Conservation (phyloP, 1,140 invertebrate species). For the Danaus melanippus region DNA sequence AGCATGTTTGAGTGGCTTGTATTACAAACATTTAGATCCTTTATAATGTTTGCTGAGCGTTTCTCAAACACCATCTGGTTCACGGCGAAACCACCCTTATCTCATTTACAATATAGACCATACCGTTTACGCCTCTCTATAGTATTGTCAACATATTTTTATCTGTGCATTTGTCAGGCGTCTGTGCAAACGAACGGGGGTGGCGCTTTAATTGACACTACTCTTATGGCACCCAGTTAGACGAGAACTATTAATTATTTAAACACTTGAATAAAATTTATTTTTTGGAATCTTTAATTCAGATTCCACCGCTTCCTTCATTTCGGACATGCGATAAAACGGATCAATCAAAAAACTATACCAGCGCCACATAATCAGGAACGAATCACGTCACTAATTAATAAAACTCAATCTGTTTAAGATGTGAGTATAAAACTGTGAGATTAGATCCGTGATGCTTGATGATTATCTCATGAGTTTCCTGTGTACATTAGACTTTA, state of each 20-base stretch:
- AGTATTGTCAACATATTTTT: conserved; percentile 51
- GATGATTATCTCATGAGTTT: too few relatives aligned
- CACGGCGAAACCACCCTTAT: conserved; percentile 12
- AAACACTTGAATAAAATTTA: conserved; percentile 15
- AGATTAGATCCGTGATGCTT: too few relatives aligned
- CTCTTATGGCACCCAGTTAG: conserved; percentile 17
- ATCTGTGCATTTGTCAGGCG: conserved; percentile 48
- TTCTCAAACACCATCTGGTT: conserved; percentile 27
- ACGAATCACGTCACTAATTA: conserved; percentile 40
- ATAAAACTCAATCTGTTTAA: too few relatives aligned
- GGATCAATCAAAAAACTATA: too few relatives aligned
- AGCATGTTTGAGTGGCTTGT: conserved; percentile 34
- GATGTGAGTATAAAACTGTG: too few relatives aligned
- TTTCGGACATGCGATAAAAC: too few relatives aligned
- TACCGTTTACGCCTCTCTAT: too few relatives aligned
- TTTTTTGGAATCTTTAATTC: too few relatives aligned
- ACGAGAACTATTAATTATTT: conserved; percentile 5
- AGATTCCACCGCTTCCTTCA: too few relatives aligned
- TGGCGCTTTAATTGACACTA: conserved; percentile 54
- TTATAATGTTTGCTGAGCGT: conserved; percentile 31
- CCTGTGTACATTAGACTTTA: too few relatives aligned
- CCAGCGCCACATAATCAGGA: conserved; percentile 26
- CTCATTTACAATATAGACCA: background rate
- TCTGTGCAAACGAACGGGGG: conserved; percentile 47
- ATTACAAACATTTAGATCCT: conserved; percentile 27